Base-by-base conservation (phyloP, 2,888 invertebrate species). In the Willowsia nigromaculata region DNA sequence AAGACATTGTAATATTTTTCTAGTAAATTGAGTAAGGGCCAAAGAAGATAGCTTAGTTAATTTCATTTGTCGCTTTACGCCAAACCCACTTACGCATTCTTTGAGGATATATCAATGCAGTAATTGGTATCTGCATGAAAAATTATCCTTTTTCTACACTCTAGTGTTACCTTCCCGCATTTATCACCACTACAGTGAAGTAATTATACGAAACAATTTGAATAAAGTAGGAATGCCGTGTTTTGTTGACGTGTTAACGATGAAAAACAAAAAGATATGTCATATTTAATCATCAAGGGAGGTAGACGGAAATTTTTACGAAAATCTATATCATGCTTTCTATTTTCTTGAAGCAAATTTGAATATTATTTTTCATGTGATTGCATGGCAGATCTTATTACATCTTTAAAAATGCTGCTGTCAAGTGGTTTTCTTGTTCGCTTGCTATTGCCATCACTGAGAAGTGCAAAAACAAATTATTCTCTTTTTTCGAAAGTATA, bases 121-220 rank as follows among this genome's bases (percentile, higher is more conserved):
- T 65, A 83, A 88, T 83, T 88, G 82, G 76, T 76, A 30, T 76
- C 53, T 83, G 40, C 40, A 83, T 83, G 78, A 88, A 88, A 88
- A 88, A 88, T 88, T 82, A 15, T 43, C 3, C 22, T 86, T 27
- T 50, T 43, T 27, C 27, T 27, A 30, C 27, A 47, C n/a, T 74
- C 30, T 37, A 9, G n/a, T 27, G 13, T 40, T 37, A 47, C 56
- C 47, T 22, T 50, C 33, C 56, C 13, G 33, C 15, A 27, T 59
- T 71, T 43, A 85, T 85, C 85, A 59, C 74, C 43, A 6, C 22
- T 30, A 30, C 25, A 71, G 71, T 30, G 22, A 62, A 76, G 76
- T 76, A 85, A 85, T 76, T 85, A 85, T 62, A 40, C 7, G 25
- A 71, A 1, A 13, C 22, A 62, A 27, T 84, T 27, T 43, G 59